Conservation (phyloP, 2,113 vertebrate species). For the Heteronetta atricapilla region DNA sequence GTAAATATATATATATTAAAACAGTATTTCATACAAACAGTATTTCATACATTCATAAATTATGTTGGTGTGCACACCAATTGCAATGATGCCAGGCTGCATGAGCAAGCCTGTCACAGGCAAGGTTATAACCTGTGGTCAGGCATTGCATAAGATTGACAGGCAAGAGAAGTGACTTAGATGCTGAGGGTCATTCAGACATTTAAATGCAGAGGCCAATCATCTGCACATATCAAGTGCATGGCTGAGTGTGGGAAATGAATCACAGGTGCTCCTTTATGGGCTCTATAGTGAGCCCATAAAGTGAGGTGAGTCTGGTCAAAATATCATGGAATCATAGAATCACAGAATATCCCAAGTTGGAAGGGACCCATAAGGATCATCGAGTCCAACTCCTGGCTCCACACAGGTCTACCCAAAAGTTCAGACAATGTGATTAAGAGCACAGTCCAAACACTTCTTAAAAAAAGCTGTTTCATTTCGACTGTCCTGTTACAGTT, state of each 20-base stretch:
- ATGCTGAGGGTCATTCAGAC: accelerated
- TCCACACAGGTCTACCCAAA: too few relatives aligned
- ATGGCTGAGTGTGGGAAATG: not conserved
- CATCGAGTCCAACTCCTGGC: too few relatives aligned
- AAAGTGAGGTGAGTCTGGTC: not conserved
- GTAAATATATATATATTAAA: too few relatives aligned
- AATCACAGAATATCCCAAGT: too few relatives aligned
- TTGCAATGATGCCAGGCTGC: not conserved
- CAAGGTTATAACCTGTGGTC: not conserved
- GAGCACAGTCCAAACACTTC: too few relatives aligned
- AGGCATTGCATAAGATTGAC: not conserved
- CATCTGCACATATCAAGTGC: not conserved
- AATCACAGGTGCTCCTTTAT: not conserved
- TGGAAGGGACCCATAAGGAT: too few relatives aligned
- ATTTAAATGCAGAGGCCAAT: not conserved
- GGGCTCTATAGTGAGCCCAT: not conserved
- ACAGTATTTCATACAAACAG: too few relatives aligned
- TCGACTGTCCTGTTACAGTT: not conserved
- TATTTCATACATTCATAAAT: too few relatives aligned
- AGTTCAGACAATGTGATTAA: too few relatives aligned
- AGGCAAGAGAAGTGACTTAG: not conserved
- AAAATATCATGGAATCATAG: too few relatives aligned
- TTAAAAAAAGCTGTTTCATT: too few relatives aligned
- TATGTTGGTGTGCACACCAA: too few relatives aligned
- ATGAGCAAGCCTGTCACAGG: not conserved